These are phyloP conservation scores for Corythoichthys intestinalis DNA, from an alignment of 2,113 vertebrate species.

Conservation along the genomic window DNA sequence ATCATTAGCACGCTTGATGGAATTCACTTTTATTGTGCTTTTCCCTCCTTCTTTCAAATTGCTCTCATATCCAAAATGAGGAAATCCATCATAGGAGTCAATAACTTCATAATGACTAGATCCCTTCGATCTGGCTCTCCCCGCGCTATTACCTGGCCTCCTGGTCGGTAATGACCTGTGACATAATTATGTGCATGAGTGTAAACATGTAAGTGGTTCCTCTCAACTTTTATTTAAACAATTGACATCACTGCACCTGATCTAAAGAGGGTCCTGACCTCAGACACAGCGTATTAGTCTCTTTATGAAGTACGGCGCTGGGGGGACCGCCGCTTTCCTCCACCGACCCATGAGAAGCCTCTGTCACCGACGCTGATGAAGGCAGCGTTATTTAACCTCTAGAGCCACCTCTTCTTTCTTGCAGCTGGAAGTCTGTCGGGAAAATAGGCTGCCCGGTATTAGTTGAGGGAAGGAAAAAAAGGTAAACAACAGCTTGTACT, in stretches of 20 bases:
- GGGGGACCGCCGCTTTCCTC: conserved; percentile 64
- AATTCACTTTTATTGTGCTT: conserved; percentile 48
- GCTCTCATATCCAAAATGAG: conserved; percentile 48
- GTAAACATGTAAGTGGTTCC: conserved; percentile 71
- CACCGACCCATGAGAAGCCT: conserved; percentile 57
- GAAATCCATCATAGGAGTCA: conserved; percentile 57
- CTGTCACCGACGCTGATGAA: conserved; percentile 63
- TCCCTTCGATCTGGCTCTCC: conserved; percentile 46
- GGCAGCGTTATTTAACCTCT: conserved; percentile 67
- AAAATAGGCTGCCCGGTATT: conserved; percentile 31
- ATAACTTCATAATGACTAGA: conserved; percentile 57
- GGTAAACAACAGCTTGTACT: conserved; percentile 31
- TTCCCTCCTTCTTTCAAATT: conserved; percentile 36
- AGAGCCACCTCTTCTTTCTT: neutral
- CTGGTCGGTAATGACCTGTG: conserved; percentile 67
- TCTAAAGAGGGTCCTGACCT: conserved; percentile 73
- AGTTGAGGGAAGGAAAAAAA: conserved; percentile 2
- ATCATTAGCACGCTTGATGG: conserved; percentile 44
- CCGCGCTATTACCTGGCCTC: conserved; percentile 50
- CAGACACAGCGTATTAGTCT: conserved; percentile 69
- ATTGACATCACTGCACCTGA: conserved; percentile 66
- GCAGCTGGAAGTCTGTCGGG: conserved; percentile 15
- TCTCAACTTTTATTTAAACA: conserved; percentile 76
- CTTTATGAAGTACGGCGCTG: conserved; percentile 70
- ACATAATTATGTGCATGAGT: conserved; percentile 67